phyloP scores from a whole-genome alignment of 1,140 invertebrate species.

The Pogonognathellus flavescens region DNA sequence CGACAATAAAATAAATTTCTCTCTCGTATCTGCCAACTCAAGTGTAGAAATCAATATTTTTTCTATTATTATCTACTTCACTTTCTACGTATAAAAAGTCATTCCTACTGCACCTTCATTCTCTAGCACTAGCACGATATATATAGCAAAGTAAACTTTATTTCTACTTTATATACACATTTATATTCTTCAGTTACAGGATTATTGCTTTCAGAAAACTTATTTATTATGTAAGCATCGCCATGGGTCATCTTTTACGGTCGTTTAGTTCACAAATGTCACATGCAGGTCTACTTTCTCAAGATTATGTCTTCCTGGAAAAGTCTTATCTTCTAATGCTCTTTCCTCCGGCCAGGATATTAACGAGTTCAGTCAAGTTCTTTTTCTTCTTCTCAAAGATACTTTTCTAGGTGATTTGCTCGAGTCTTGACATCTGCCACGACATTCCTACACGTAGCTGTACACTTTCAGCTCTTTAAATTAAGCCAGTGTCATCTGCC shows the following conservation, averaged over 20 bases:
- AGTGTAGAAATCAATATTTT: slow-evolving; percentile 15
- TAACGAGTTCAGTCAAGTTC: too few species aligned
- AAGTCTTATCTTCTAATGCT: neutral
- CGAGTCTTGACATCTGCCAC: too few species aligned
- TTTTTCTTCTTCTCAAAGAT: too few species aligned
- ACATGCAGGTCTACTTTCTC: neutral
- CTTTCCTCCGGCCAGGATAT: neutral
- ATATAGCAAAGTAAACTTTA: too few species aligned
- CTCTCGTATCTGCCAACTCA: slow-evolving; percentile 32
- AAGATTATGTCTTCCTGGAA: slow-evolving; percentile 29
- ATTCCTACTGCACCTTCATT: neutral
- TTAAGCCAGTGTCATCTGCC: too few species aligned
- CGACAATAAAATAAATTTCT: slow-evolving; percentile 43
- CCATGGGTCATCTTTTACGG: neutral
- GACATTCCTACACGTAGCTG: too few species aligned
- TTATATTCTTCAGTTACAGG: neutral
- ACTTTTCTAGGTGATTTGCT: too few species aligned
- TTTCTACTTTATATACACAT: neutral
- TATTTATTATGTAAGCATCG: neutral
- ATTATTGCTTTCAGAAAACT: neutral
- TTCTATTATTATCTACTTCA: neutral
- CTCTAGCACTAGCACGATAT: too few species aligned
- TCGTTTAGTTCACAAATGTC: slow-evolving; percentile 33
- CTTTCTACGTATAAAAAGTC: neutral
- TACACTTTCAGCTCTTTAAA: too few species aligned